Evolutionary conservation across 2,797 vertebrate species (phyloP).

Genomic region (Oreortyx pictus): DNA sequence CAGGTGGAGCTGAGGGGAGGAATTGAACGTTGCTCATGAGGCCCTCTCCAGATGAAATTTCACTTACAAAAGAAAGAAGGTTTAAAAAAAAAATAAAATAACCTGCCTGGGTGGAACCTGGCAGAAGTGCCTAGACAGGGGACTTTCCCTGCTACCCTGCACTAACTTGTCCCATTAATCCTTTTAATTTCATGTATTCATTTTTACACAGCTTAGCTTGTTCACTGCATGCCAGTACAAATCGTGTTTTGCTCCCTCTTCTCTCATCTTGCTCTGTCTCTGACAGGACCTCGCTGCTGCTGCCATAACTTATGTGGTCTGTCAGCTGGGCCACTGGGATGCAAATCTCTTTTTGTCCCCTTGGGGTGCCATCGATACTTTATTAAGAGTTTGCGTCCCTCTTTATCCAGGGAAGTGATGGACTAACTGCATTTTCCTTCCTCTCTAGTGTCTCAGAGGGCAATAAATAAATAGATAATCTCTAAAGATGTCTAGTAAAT

Average conservation of each 20-base stretch:
- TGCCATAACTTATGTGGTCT: conserved; percentile 41
- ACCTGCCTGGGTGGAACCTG: conserved; percentile 62
- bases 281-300: conserved; percentile 16
- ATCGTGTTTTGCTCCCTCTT: conserved; percentile 29
- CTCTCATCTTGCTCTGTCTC: background rate
- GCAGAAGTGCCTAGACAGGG: conserved; percentile 40
- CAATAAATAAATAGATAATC: conserved; percentile 61
- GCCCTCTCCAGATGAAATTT: conserved; percentile 11
- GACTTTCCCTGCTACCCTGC: conserved; percentile 69
- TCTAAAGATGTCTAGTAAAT: conserved; percentile 43
- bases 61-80: conserved; percentile 34
- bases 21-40: background rate
- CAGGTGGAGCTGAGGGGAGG: background rate
- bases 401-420: conserved; percentile 39
- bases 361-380: conserved; percentile 66
- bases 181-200: conserved; percentile 57
- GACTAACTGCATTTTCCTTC: conserved; percentile 53
- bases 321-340: conserved; percentile 24
- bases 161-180: conserved; percentile 71
- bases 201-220: conserved; percentile 56
- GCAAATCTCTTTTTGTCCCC: conserved; percentile 60
- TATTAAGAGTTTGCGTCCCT: conserved; percentile 58
- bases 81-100: background rate
- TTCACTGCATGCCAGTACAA: conserved; percentile 52
- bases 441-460: conserved; percentile 55